Conservation (phyloP, 2,113 vertebrate genomes). For the Laticauda laticaudata region DNA sequence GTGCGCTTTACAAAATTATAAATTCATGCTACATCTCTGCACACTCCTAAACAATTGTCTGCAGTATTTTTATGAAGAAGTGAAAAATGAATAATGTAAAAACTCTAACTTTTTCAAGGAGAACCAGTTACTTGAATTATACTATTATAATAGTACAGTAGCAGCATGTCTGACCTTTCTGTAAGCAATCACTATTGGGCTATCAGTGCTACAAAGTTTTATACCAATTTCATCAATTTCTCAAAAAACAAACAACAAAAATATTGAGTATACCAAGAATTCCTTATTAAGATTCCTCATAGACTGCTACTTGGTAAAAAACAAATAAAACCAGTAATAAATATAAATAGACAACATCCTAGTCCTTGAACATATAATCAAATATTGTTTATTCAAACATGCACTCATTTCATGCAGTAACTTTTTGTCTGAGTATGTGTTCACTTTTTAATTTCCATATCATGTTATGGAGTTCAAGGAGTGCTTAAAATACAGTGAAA, state of each 20-base stretch:
- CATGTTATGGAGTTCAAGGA: not conserved
- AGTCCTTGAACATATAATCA: not conserved
- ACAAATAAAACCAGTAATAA: not conserved
- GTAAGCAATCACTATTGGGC: not conserved
- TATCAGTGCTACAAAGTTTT: not conserved
- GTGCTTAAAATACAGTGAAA: not conserved
- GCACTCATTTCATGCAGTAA: not conserved
- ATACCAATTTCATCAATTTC: not conserved
- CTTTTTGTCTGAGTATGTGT: not conserved
- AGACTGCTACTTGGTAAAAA: not conserved
- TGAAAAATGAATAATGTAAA: not conserved
- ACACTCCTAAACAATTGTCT: not conserved
- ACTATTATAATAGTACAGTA: not conserved
- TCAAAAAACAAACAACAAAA: not conserved
- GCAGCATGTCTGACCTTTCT: not conserved
- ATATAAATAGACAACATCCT: not conserved
- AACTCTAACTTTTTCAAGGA: not conserved
- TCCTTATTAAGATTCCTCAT: not conserved
- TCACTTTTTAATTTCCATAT: not conserved
- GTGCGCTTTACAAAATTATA: rapidly evolving
- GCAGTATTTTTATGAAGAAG: not conserved
- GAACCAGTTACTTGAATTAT: not conserved
- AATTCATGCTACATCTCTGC: not conserved
- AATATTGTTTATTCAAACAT: not conserved
- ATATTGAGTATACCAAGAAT: not conserved